Evolutionary conservation across 2,113 vertebrate genomes (phyloP), one percentile per base, ranked within the genome.

Genomic region (Lepus americanus): DNA sequence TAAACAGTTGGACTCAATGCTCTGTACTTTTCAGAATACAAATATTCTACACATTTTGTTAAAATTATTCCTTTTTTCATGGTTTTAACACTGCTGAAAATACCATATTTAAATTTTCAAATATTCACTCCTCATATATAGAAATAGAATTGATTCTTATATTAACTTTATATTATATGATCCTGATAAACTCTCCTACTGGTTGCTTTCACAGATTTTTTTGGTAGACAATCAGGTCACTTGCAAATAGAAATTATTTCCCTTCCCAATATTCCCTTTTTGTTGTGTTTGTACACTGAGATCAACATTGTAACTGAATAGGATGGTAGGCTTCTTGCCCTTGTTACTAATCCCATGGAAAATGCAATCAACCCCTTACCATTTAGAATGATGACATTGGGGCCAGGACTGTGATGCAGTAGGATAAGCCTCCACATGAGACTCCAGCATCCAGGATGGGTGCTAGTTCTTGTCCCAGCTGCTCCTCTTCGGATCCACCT

Each of bases 21-120:
- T 70, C 63, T 69, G n/a, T 53, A 59, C 13, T 29, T 79, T 77
- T 92, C 29, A 70, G 29, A 70, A 49, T 33, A 87, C 11, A 87
- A 79, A 25, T 72, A 72, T 87, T 72, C 61, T 17, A 80, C 23
- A 51, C 61, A 87, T 87, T 87, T 79, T 93, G 17, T 33, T 70
- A 83, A 4, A 82, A 29, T 74, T 36, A 53, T 66, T 29, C 31
- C 74, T 20, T 23, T 53, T 83, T 91, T 66, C 5, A 66, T 83
- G 39, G 29, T 74, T 63, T 83, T 39, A 91, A 23, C 64, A 10
- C 23, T 66, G 22, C 11, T 83, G 25, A 74, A 83, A 44, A 29
- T 80, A 83, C 33, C 31, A 69, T 33, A 92, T 25, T 85, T 69
- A 55, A 76, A 85, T n/a, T 85, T 69, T 13, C 61, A 87, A 80